phyloP scores from a whole-genome alignment of 2,797 vertebrate species.

The Falco rusticolus region DNA sequence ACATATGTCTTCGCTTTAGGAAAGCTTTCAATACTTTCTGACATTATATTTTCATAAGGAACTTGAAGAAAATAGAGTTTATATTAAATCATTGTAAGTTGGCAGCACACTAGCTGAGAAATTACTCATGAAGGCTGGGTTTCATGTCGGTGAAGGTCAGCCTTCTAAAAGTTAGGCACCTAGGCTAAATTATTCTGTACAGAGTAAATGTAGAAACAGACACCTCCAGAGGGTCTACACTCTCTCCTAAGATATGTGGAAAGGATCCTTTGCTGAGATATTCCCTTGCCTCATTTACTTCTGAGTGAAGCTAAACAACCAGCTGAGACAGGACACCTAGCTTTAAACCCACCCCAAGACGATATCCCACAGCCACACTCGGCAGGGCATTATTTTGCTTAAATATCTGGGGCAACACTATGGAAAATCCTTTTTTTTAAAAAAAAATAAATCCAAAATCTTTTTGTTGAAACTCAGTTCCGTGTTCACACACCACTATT shows the following conservation, averaged over 20 bases:
- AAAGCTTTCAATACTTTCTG: constrained; percentile 9
- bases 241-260: background rate
- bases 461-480: background rate
- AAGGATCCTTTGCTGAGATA: background rate
- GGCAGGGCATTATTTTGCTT: background rate
- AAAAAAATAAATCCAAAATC: background rate
- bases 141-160: background rate
- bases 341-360: background rate
- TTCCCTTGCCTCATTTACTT: background rate
- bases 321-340: background rate
- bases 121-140: background rate
- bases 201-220: background rate
- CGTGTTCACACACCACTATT: background rate
- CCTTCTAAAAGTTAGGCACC: background rate
- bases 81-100: background rate
- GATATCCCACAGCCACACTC: background rate
- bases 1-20: constrained; percentile 44
- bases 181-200: background rate
- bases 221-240: background rate
- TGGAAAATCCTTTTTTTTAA: background rate
- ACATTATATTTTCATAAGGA: background rate
- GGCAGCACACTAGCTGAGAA: background rate
- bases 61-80: background rate
- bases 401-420: background rate
- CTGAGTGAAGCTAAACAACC: background rate